These are phyloP conservation scores for Smutsia temminckii DNA, from an alignment of 2,797 vertebrate genomes.

Conservation along the genomic window DNA sequence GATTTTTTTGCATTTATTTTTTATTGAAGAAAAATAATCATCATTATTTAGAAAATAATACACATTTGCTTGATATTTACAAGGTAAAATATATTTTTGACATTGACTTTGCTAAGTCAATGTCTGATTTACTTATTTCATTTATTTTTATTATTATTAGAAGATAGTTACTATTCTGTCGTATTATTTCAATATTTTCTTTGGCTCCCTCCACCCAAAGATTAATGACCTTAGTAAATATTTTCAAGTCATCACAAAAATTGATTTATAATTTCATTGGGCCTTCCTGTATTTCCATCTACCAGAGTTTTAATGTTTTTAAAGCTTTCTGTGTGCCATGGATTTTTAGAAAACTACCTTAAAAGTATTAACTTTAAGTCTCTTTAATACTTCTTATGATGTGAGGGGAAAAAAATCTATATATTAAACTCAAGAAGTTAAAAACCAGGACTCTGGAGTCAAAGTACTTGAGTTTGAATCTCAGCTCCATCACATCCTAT, in stretches of 20 bases:
- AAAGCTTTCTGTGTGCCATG: neutral
- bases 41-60: neutral
- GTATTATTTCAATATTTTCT: neutral
- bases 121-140: neutral
- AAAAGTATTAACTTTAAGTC: neutral
- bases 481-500: neutral
- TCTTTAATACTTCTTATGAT: neutral
- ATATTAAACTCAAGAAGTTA: neutral
- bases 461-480: neutral
- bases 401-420: neutral
- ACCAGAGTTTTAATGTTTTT: neutral
- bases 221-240: neutral
- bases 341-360: neutral
- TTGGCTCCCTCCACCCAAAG: neutral
- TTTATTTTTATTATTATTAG: neutral
- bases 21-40: neutral
- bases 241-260: neutral
- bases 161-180: neutral
- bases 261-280: slow-evolving; percentile 39
- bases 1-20: neutral
- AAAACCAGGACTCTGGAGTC: neutral
- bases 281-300: neutral
- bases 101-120: neutral
- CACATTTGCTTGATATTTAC: neutral
- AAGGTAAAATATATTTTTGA: neutral